Evolutionary conservation across 2,797 vertebrate genomes (phyloP).

Genomic region (Chromobotia macracanthus): DNA sequence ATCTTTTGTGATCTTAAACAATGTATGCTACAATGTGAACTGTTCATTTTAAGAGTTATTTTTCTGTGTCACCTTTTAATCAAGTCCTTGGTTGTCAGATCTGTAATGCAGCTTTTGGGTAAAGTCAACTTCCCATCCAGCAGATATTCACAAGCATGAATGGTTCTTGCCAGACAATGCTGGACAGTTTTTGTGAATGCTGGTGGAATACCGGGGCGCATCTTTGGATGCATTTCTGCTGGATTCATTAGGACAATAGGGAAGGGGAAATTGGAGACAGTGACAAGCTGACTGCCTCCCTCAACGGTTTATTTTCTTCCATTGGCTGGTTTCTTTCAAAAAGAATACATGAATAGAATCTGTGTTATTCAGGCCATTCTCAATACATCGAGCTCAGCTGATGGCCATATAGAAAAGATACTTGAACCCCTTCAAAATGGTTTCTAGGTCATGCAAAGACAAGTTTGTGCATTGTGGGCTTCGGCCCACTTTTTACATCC

Average conservation of each 20-base stretch:
- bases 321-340: conserved; percentile 44
- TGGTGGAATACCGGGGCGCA: conserved; percentile 47
- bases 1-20: neutral
- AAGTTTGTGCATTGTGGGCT: conserved; percentile 1
- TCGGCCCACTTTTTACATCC: neutral
- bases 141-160: neutral
- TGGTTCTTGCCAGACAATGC: conserved; percentile 29
- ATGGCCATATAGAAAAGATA: conserved; percentile 1
- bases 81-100: no score
- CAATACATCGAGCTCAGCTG: neutral
- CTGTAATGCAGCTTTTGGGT: no score
- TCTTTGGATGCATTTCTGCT: conserved; percentile 52
- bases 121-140: neutral
- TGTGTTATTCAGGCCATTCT: conserved; percentile 45
- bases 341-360: conserved; percentile 50
- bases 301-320: conserved; percentile 39
- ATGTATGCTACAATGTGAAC: neutral
- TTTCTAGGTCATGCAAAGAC: neutral
- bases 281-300: conserved; percentile 43
- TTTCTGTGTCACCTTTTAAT: no score
- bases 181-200: conserved; percentile 28
- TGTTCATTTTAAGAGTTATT: no score
- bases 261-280: conserved; percentile 50
- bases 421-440: neutral
- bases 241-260: conserved; percentile 39